Percentiles rank a stretch among this genome's conserved stretches.
These are phyloP conservation scores for Etheostoma spectabile DNA, from an alignment of 2,113 vertebrate genomes.

Conservation along the genomic window DNA sequence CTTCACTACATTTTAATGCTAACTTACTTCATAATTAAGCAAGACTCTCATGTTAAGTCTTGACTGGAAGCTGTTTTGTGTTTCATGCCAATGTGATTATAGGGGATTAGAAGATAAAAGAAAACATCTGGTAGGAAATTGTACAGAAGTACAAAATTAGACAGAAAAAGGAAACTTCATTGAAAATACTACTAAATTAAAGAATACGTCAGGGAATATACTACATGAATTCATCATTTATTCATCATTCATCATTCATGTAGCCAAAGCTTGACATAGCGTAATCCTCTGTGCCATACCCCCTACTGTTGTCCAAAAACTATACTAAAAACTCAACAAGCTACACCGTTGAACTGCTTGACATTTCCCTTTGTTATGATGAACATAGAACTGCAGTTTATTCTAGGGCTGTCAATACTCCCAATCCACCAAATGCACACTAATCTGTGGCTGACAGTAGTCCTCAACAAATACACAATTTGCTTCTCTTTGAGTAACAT, in stretches of 20 bases:
- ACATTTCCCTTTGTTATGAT: neutral
- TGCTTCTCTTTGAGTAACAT: neutral
- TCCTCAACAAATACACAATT: neutral
- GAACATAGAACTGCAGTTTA: neutral
- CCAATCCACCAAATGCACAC: neutral
- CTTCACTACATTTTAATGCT: constrained; percentile 18
- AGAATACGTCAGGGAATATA: too few relatives aligned
- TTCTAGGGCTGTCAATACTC: neutral
- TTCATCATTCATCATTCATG: neutral
- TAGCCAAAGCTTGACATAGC: neutral
- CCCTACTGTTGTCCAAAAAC: neutral
- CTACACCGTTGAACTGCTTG: neutral
- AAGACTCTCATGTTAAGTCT: neutral
- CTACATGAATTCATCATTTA: neutral
- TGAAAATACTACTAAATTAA: too few relatives aligned
- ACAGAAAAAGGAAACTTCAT: neutral
- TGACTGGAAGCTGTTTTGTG: constrained; percentile 5
- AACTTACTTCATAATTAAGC: constrained; percentile 19
- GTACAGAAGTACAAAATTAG: constrained; percentile 20
- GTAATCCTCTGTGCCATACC: neutral
- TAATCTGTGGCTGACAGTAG: neutral
- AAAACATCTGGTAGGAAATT: constrained; percentile 35
- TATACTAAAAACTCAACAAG: neutral
- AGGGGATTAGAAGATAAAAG: constrained; percentile 27
- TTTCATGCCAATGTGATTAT: constrained; percentile 16